These are phyloP conservation scores for Mylabris sibirica DNA, from an alignment of 2,888 invertebrate genomes.

Conservation along the genomic window DNA sequence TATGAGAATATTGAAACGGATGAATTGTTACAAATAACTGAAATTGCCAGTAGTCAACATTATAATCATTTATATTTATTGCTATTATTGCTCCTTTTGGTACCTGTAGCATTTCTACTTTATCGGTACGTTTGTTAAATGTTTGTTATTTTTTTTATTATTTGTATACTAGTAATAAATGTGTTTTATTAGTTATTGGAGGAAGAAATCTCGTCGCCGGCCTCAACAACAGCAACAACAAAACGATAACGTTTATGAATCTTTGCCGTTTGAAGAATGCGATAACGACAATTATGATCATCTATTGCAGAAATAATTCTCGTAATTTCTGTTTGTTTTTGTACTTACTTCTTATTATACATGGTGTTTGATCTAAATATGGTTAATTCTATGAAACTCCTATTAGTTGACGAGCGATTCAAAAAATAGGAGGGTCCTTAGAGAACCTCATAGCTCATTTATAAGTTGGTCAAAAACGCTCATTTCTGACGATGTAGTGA, in stretches of 20 bases:
- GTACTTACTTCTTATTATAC: constrained; percentile 26
- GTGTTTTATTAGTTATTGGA: constrained; percentile 40
- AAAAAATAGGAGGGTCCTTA: too few species aligned
- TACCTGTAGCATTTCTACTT: constrained; percentile 46
- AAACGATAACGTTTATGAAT: constrained; percentile 53
- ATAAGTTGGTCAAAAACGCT: too few species aligned
- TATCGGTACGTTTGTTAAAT: constrained; percentile 41
- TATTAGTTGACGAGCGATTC: too few species aligned
- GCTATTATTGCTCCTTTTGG: constrained; percentile 44
- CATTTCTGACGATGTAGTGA: too few species aligned
- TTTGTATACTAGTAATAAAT: not conserved
- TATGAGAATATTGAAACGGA: constrained; percentile 47
- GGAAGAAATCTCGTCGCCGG: constrained; percentile 38
- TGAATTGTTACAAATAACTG: constrained; percentile 24
- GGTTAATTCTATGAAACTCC: too few species aligned
- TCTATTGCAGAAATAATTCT: constrained; percentile 46
- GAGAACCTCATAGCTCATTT: too few species aligned
- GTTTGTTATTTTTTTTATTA: not conserved
- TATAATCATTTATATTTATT: constrained; percentile 45
- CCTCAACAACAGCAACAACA: constrained; percentile 35
- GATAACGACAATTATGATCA: constrained; percentile 53
- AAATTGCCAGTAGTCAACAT: constrained; percentile 25
- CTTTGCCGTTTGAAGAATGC: constrained; percentile 56
- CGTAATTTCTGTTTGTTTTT: constrained; percentile 20
- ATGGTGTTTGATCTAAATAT: too few species aligned